Base-by-base conservation (phyloP, 92 coral and sea anemone species). In the Umimayanthus chanpuru region DNA sequence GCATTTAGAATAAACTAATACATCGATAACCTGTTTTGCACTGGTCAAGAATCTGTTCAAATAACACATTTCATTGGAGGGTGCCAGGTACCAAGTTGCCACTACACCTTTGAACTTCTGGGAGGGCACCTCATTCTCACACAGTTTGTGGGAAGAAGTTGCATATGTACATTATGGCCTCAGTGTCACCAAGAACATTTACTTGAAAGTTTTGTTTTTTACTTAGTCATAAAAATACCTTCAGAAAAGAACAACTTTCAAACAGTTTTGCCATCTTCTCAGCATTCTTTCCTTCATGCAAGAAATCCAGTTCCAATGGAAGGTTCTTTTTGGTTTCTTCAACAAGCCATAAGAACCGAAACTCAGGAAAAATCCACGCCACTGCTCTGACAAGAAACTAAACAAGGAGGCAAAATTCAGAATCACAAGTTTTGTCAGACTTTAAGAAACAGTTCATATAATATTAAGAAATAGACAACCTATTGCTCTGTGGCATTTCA, bases 301-400 rank as follows among this genome's bases (percentile, higher is more conserved):
- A 85, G 86, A 97, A 97, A 47, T 97, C 99, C 86, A 97, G 92
- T 75, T 97, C 99, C 71, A 97, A 85, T 10, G 99, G 99, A 28
- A 97, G 96, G 79, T 97, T 96, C 70, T 90, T 95, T 87, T 97
- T 97, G 16, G 98, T 95, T 70, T 97, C 99, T 43, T 97, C 99
- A 25, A 97, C 95, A 76, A 97, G 96, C 99, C 99, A 97, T 82
- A 89, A 82, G 85, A 97, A 97, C 61, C 87, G 91, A 75, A 97
- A 97, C 23, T 97, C 99, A 23, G 99, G 98, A 88, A 97, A 97
- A 56, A 94, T 20, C 95, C 94, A 93, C 0, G 96, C 90, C 25
- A 96, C 99, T 82, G 93, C 93, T 61, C 90, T 89, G 68, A 95
- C 93, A 87, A 97, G 88, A 50, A 97, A 71, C 99, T 97, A 65